Base-by-base conservation (phyloP, 2,113 vertebrate species). In the Recurvirostra avosetta region DNA sequence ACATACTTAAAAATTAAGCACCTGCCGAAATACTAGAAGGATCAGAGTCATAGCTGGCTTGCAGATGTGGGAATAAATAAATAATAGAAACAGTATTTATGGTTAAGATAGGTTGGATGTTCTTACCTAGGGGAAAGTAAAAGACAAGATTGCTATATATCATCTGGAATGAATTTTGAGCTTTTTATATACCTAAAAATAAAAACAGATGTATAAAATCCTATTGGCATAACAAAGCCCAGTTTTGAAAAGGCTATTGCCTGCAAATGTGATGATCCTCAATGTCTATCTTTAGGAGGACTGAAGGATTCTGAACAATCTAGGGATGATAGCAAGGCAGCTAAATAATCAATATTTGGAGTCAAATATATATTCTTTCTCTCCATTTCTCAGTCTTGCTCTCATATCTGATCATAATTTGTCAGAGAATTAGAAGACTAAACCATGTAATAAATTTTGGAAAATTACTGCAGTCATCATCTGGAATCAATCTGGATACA, bases 131-230 rank as follows among this genome's bases (percentile, higher is more conserved):
- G 22, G 56, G 26, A 94, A 87, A 88, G 47, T 61, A 89, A 91
- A 84, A 61, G 23, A 74, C 65, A 75, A 82, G 88, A 91, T 89
- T 78, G 50, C 14, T 87, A 36, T 76, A 76, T 59, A 79, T 90
- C 85, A 95, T 89, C 85, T 96, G 90, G 91, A 96, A 94, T 81
- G 4, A 93, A 94, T 91, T 92, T 83, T 61, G 72, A 94, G 53
- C 11, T 66, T 96, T 94, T 86, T 89, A 84, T 52, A 77, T 75
- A 75, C 32, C 52, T 59, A 62, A 93, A 97, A 96, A 80, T 63
- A 93, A 94, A 95, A 97, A 2, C 92, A 96, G 86, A 96, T 91
- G 75, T 72, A 65, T 40, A 74, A 86, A 83, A 83, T 74, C 49
- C 65, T 61, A 43, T 26, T 94, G 85, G 34, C 36, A 82, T 41